Evolutionary conservation across 2,888 invertebrate genomes (phyloP).

Genomic region (Pandemis cinnamomeana): DNA sequence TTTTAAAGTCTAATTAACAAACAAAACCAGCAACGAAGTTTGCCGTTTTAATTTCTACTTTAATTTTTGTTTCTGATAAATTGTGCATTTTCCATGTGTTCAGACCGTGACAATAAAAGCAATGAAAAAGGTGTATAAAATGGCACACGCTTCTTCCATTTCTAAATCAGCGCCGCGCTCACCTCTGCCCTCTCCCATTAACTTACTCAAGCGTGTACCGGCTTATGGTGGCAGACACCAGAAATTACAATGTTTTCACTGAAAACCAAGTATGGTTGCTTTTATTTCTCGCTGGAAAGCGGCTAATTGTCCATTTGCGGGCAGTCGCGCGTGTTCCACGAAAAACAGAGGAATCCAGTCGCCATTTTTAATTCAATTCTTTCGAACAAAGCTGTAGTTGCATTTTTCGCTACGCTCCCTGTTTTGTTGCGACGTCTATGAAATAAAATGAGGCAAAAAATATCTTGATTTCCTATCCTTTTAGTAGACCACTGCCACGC

Average conservation of each 20-base stretch:
- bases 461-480: conserved; percentile 71
- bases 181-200: background rate
- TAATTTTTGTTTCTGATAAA: no score
- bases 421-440: conserved; percentile 71
- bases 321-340: conserved; percentile 71
- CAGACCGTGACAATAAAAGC: background rate
- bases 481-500: conserved; percentile 51
- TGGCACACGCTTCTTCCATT: background rate
- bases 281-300: conserved; percentile 51
- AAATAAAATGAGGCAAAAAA: conserved; percentile 69
- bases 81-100: no score
- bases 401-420: conserved; percentile 49
- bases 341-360: conserved; percentile 74
- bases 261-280: conserved; percentile 57
- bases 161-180: background rate
- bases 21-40: no score
- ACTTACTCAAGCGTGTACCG: conserved; percentile 28
- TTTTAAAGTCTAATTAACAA: no score
- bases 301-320: conserved; percentile 82
- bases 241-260: conserved; percentile 62
- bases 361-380: conserved; percentile 82
- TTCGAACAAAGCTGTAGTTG: conserved; percentile 74
- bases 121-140: background rate
- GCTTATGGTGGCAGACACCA: conserved; percentile 39
- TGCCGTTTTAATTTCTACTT: no score